A percentile compares a stretch with the other conserved stretches of the same genome.
These are phyloP conservation scores for Alethe castanea DNA, from an alignment of 2,113 vertebrate genomes.

Conservation along the genomic window DNA sequence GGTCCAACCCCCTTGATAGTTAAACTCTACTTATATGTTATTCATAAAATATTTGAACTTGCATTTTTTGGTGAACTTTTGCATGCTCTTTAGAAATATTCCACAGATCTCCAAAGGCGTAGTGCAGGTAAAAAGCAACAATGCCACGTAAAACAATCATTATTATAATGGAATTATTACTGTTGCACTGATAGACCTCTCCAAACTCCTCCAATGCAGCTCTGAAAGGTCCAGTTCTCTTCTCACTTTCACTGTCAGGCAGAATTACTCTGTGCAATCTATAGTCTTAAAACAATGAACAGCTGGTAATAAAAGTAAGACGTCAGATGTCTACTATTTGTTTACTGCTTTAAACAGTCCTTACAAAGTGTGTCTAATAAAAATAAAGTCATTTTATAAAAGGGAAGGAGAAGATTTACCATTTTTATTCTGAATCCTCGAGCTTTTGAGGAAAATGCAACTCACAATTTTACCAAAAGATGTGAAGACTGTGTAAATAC, in stretches of 20 bases:
- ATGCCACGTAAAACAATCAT: neutral
- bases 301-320: neutral
- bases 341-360: neutral
- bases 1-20: neutral
- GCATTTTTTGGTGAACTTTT: neutral
- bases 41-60: neutral
- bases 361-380: neutral
- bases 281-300: neutral
- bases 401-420: neutral
- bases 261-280: neutral
- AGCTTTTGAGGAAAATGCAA: neutral
- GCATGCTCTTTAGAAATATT: neutral
- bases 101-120: neutral
- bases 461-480: neutral
- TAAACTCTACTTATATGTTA: neutral
- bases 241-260: neutral
- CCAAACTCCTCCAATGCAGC: neutral
- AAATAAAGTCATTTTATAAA: neutral
- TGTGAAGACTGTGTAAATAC: neutral
- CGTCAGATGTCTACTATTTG: neutral
- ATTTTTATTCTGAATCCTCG: neutral
- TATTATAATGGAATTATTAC: neutral
- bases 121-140: neutral
- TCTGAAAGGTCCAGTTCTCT: neutral
- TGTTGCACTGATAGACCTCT: neutral